Conservation (phyloP, 2,113 vertebrate species). For the Phodopus roborovskii region DNA sequence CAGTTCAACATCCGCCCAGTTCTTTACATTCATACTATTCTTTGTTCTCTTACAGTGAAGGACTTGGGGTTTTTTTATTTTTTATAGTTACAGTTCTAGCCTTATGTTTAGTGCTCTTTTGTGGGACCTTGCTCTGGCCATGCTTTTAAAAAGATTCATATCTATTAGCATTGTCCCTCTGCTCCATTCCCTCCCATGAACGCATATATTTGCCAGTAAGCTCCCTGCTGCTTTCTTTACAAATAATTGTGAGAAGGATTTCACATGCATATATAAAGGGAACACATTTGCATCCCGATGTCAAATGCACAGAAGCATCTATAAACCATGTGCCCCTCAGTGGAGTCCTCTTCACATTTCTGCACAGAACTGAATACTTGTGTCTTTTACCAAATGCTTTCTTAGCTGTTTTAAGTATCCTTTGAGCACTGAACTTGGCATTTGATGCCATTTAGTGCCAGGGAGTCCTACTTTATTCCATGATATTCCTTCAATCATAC, state of each 20-base stretch:
- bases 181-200: neutral
- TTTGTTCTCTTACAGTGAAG: neutral
- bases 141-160: neutral
- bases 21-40: neutral
- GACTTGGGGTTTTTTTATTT: neutral
- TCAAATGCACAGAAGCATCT: neutral
- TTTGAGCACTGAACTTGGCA: neutral
- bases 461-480: neutral
- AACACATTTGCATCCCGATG: neutral
- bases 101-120: neutral
- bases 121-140: neutral
- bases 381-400: neutral
- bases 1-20: neutral
- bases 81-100: neutral
- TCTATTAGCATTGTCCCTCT: neutral
- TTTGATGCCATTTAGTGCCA: neutral
- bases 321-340: neutral
- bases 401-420: neutral
- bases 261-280: neutral
- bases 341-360: fast-evolving
- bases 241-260: neutral
- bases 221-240: neutral
- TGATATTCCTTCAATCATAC: neutral
- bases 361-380: neutral
- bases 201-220: neutral